Percentiles rank a stretch among this genome's conserved stretches.
phyloP scores from a whole-genome alignment of 23 tunicate genomes.

The Ciona savignyi region DNA sequence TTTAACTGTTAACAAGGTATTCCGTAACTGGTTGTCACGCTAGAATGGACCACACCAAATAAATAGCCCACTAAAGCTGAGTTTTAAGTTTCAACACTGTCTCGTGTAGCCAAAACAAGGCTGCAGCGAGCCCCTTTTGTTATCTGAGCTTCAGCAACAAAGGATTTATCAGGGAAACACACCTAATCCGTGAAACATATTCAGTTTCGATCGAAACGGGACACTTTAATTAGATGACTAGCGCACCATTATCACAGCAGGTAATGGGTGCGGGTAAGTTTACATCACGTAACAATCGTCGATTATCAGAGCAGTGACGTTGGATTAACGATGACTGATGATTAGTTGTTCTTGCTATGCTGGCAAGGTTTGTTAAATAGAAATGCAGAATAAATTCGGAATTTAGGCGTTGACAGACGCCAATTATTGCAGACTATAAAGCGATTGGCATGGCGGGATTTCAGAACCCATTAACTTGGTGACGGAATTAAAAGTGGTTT shows the following conservation, averaged over 20 bases:
- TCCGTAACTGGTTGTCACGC: no score
- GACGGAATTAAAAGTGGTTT: neutral
- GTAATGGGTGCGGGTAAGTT: neutral
- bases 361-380: neutral
- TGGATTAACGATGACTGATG: neutral
- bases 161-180: neutral
- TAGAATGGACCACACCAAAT: no score
- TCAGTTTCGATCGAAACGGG: neutral
- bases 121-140: neutral
- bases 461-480: no score
- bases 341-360: neutral
- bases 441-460: neutral
- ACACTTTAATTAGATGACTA: neutral
- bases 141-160: neutral
- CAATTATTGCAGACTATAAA: no score
- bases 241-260: neutral
- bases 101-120: neutral
- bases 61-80: no score
- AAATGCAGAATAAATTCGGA: neutral
- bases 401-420: neutral
- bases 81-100: neutral
- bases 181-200: neutral
- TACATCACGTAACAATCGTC: neutral
- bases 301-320: conserved; percentile 1
- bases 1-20: no score